Evolutionary conservation across 2,113 vertebrate species (phyloP).

Genomic region (Catagonus wagneri): DNA sequence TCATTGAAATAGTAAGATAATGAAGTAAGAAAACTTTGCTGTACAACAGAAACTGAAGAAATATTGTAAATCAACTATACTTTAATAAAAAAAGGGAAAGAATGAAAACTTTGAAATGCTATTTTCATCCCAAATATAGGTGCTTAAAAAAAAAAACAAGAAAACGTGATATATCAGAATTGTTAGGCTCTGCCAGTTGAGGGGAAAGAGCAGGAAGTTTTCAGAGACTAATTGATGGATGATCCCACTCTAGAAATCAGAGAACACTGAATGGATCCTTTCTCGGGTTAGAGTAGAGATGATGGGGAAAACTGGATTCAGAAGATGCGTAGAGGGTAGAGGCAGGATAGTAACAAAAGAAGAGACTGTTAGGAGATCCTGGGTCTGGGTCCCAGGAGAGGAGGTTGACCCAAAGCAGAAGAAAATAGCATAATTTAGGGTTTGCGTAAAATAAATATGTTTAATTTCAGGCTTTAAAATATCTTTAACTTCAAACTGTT

Average conservation of each 20-base stretch:
- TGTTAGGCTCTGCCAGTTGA: neutral
- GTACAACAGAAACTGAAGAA: too few relatives aligned
- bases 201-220: neutral
- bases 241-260: neutral
- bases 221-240: neutral
- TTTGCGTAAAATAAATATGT: neutral
- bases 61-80: too few relatives aligned
- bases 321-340: rapidly evolving
- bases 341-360: rapidly evolving
- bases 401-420: neutral
- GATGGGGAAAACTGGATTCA: neutral
- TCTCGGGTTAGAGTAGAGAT: neutral
- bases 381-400: neutral
- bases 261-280: too few relatives aligned
- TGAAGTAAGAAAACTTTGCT: neutral
- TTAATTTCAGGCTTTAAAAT: neutral
- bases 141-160: neutral
- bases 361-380: neutral
- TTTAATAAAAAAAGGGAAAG: too few relatives aligned
- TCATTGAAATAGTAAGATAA: neutral
- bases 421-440: neutral
- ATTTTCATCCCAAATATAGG: neutral
- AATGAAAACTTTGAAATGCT: neutral
- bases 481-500: neutral
- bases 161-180: neutral